Conservation (phyloP, 35 echinoderm and acorn worm species). For the Stichopus chloronotus region DNA sequence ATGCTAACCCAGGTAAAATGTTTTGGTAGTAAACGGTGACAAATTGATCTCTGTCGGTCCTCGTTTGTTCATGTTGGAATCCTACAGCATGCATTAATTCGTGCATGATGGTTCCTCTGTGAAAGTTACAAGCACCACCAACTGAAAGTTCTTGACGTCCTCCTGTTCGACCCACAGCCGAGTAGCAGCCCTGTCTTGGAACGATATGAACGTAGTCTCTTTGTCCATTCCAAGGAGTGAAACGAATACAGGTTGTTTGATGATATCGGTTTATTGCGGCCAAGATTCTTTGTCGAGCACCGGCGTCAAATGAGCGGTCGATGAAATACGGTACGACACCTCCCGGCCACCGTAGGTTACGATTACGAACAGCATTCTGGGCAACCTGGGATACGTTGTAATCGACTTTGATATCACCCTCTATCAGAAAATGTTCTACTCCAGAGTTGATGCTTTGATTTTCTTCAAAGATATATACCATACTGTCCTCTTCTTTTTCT, state of each 20-base stretch:
- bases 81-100: conserved; percentile 93
- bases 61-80: conserved; percentile 91
- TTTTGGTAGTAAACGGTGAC: conserved; percentile 87
- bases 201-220: conserved; percentile 85
- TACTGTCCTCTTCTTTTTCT: conserved; percentile 52
- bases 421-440: conserved; percentile 43
- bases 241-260: conserved; percentile 78
- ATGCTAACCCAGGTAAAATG: conserved; percentile 63
- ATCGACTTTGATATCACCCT: conserved; percentile 59
- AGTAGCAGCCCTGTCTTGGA: conserved; percentile 80
- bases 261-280: conserved; percentile 76
- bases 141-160: conserved; percentile 83
- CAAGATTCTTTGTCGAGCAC: conserved; percentile 64
- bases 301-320: conserved; percentile 71
- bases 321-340: conserved; percentile 86
- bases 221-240: conserved; percentile 65
- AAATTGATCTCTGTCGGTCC: conserved; percentile 82
- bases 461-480: conserved; percentile 53
- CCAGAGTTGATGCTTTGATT: conserved; percentile 56
- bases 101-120: conserved; percentile 84
- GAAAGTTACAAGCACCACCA: conserved; percentile 67
- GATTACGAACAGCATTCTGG: conserved; percentile 63
- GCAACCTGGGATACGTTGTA: conserved; percentile 53
- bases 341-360: conserved; percentile 68
- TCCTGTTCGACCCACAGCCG: conserved; percentile 73